phyloP scores from a whole-genome alignment of 1,140 invertebrate genomes.

The Diorhabda elongata region DNA sequence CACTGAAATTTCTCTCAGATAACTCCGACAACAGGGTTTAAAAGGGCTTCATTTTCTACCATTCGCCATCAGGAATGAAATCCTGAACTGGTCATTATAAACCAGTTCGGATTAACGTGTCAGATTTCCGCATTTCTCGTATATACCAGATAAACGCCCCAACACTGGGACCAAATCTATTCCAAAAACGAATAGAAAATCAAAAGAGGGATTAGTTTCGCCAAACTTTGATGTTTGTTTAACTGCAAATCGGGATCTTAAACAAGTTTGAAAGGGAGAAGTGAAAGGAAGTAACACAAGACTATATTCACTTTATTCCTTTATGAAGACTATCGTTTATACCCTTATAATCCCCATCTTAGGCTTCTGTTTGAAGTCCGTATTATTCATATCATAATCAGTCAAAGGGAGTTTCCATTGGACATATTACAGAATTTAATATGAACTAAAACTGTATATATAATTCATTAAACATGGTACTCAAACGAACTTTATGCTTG shows the following conservation, averaged over 20 bases:
- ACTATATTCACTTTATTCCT: background rate
- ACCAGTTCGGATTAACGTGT: background rate
- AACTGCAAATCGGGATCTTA: slow-evolving; percentile 2
- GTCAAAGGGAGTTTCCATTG: background rate
- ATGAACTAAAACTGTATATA: background rate
- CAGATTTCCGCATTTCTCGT: background rate
- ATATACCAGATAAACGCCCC: background rate
- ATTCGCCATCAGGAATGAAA: background rate
- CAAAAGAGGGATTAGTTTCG: slow-evolving; percentile 1
- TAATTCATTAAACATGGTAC: too few relatives aligned
- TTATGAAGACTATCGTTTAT: background rate
- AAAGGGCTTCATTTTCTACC: slow-evolving; percentile 1
- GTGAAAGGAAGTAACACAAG: background rate
- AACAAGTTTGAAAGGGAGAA: background rate
- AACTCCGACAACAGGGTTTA: slow-evolving; percentile 1
- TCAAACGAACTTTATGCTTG: too few relatives aligned
- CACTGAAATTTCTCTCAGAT: slow-evolving; percentile 2
- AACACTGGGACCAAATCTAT: background rate
- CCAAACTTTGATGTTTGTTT: background rate
- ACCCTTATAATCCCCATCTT: background rate
- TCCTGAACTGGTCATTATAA: background rate
- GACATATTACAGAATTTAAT: slow-evolving; percentile 3
- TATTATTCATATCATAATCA: background rate
- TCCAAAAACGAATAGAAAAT: slow-evolving; percentile 2
- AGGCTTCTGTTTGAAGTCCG: background rate